phyloP scores from a whole-genome alignment of 2,797 vertebrate genomes.

The Oryzias sinensis region DNA sequence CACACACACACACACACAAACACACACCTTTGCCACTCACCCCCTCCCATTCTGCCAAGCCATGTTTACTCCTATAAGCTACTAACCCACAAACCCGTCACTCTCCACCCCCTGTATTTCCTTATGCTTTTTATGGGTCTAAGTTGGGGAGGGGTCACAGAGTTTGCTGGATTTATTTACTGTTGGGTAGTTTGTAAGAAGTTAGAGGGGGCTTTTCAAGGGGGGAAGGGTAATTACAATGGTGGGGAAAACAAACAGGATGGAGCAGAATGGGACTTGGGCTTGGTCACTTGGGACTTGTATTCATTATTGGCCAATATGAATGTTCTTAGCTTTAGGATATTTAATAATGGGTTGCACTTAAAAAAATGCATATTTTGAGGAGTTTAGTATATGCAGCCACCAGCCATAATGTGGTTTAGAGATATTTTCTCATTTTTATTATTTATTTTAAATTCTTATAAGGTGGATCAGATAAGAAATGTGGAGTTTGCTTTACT shows the following conservation, averaged over 20 bases:
- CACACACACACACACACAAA: no score
- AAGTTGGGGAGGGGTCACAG: conserved; percentile 59
- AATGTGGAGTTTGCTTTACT: conserved; percentile 23
- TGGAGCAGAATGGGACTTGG: conserved; percentile 62
- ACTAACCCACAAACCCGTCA: conserved; percentile 57
- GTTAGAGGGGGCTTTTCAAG: conserved; percentile 32
- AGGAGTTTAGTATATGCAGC: conserved; percentile 3
- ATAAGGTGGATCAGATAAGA: conserved; percentile 40
- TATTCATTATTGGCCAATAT: conserved; percentile 73
- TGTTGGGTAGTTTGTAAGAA: conserved; percentile 56
- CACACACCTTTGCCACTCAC: conserved; percentile 10
- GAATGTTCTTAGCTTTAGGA: conserved; percentile 65
- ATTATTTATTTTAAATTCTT: conserved; percentile 25
- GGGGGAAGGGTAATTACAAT: conserved; percentile 73
- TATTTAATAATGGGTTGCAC: conserved; percentile 60
- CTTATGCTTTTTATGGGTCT: conserved; percentile 69
- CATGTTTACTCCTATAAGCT: conserved; percentile 55
- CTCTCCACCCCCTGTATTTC: conserved; percentile 33
- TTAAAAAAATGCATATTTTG: conserved; percentile 56
- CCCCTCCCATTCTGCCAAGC: conserved; percentile 31
- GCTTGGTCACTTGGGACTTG: conserved; percentile 73
- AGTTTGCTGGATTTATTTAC: conserved; percentile 72
- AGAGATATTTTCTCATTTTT: conserved; percentile 11
- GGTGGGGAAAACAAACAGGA: conserved; percentile 76
- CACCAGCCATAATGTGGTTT: conserved; percentile 14